phyloP scores from a whole-genome alignment of 1,140 invertebrate genomes.

The Drosophila tristis region DNA sequence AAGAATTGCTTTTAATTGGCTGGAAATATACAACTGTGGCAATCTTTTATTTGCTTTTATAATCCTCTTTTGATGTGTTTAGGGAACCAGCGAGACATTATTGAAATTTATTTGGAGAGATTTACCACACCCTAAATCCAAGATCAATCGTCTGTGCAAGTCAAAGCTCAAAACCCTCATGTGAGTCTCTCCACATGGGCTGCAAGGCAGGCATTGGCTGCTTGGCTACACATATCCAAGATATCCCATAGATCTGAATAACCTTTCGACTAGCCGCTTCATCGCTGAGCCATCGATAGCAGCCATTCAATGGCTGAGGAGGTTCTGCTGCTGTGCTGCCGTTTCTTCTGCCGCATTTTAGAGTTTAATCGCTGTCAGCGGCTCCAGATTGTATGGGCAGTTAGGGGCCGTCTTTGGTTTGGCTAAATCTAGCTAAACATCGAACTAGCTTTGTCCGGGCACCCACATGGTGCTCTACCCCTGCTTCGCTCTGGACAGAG shows the following conservation, averaged over 20 bases:
- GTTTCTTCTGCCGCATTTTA: neutral
- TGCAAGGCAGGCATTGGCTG: no score
- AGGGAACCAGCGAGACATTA: no score
- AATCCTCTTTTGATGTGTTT: neutral
- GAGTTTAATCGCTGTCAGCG: constrained; percentile 49
- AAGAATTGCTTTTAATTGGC: constrained; percentile 12
- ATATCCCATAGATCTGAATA: neutral
- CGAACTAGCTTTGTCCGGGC: constrained; percentile 18
- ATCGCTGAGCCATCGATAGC: neutral
- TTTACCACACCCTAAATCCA: no score
- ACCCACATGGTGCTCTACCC: constrained; percentile 35
- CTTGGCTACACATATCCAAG: no score
- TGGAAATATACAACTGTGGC: neutral
- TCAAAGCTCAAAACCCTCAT: no score
- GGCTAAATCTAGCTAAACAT: constrained; percentile 44
- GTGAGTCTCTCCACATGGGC: no score
- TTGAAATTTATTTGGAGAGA: no score
- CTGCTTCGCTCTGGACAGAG: constrained; percentile 19
- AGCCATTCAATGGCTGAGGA: neutral
- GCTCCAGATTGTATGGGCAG: constrained; percentile 47
- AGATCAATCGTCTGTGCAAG: no score
- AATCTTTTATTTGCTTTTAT: neutral
- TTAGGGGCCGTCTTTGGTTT: constrained; percentile 38
- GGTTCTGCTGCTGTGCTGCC: no score
- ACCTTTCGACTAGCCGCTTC: neutral